Base-by-base conservation (phyloP, 2,888 invertebrate species). In the Eupeodes luniger region DNA sequence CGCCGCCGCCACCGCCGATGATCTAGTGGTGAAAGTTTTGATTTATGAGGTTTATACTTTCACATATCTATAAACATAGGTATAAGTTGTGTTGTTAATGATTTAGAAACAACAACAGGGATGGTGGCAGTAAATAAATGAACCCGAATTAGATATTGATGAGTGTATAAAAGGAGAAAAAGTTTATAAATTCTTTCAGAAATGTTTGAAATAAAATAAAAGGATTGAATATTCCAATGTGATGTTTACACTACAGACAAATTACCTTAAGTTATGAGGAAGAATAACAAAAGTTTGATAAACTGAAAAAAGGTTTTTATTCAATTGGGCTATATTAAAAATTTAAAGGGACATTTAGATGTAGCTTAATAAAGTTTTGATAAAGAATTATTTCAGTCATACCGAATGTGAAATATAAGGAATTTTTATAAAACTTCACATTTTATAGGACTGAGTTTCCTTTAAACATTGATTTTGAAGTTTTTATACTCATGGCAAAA, bases 1-100 rank as follows among this genome's bases (percentile, higher is more conserved):
- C 51, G 27, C 27, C 27, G 2, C 3, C 27, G 27, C 27, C 27
- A 3, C 27, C 27, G 3, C 62, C 82, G 80, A 62, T 64, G 82
- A 67, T 69, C 74, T 69, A 64, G 67, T n/a, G 85, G 67, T 51
- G 69, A 70, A 75, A 81, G 78, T 79, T 75, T 79, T 86, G 85
- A 86, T 82, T 86, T 81, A 86, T 75, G 72, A 64, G 57, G 27
- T 69, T 75, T 80, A 44, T 4, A 51, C 59, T 78, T 74, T 72
- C 34, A 72, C 9, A 40, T 40, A 40, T 40, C 5, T 9, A 40
- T 40, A 40, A 5, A 40, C 40, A 40, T 40, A 40, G 5, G 40
- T 40, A 40, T 72, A 72, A 59, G 12, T n/a, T 36, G 11, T 72
- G 49, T 49, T 70, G 64, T 69, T 59, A 70, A 40, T 76, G 53